Conservation (phyloP, 2,888 invertebrate genomes). For the Acleris literana region DNA sequence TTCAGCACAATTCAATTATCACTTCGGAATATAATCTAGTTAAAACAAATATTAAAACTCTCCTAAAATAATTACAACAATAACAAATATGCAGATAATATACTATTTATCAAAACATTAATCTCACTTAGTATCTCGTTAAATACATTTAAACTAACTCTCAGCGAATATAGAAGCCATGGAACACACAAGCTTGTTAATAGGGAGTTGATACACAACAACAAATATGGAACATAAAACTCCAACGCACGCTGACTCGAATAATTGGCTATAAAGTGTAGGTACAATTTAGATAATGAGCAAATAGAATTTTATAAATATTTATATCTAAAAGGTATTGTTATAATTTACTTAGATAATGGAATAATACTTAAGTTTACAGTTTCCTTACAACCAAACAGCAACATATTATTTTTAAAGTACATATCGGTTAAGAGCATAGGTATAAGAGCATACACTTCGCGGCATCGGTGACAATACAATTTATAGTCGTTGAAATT, state of each 20-base stretch:
- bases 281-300: constrained; percentile 79
- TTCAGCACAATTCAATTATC: constrained; percentile 57
- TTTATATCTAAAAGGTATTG: constrained; percentile 66
- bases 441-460: constrained; percentile 5
- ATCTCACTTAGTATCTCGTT: constrained; percentile 79
- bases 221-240: constrained; percentile 38
- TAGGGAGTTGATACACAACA: constrained; percentile 40
- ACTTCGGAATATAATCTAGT: constrained; percentile 66
- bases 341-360: constrained; percentile 78
- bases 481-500: constrained; percentile 16
- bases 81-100: constrained; percentile 75
- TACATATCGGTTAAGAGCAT: neutral
- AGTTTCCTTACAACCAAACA: constrained; percentile 59
- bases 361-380: constrained; percentile 78
- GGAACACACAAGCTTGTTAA: constrained; percentile 63
- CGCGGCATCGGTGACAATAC: constrained; percentile 11
- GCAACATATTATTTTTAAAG: constrained; percentile 40
- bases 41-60: constrained; percentile 80
- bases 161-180: constrained; percentile 57
- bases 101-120: constrained; percentile 72
- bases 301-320: constrained; percentile 75
- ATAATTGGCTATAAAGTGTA: constrained; percentile 68
- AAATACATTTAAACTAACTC: constrained; percentile 68
- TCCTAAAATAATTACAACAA: constrained; percentile 82
- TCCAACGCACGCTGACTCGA: constrained; percentile 46